Percentiles rank a stretch among this genome's conserved stretches.
Evolutionary conservation across 2,797 vertebrate genomes (phyloP).

Genomic region (Pogoniulus pusillus): DNA sequence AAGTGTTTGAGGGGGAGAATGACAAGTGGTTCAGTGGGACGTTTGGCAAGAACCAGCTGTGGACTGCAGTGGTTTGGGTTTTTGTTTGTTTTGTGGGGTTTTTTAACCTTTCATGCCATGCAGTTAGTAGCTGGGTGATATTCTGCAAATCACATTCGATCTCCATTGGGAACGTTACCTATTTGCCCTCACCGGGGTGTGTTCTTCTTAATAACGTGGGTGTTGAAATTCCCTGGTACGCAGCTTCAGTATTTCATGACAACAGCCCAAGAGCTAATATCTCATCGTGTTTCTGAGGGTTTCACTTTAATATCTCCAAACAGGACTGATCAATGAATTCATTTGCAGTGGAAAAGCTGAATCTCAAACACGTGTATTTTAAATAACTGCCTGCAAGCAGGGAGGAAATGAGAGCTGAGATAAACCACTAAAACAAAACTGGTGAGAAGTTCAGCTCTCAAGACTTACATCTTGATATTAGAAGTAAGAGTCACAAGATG

Average conservation of each 20-base stretch:
- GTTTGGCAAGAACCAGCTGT: background rate
- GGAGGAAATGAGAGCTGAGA: background rate
- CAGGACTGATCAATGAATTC: background rate
- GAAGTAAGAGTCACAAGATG: background rate
- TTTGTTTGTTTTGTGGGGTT: background rate
- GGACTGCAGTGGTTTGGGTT: background rate
- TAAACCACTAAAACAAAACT: background rate
- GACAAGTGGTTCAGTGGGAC: background rate
- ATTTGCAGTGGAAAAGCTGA: background rate
- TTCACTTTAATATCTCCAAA: background rate
- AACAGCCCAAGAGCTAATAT: background rate
- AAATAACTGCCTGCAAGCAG: background rate
- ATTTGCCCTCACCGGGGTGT: background rate
- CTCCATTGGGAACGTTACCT: background rate
- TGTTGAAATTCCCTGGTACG: background rate
- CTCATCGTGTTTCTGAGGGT: background rate
- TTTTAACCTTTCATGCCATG: background rate
- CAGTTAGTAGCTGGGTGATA: background rate
- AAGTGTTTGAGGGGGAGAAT: background rate
- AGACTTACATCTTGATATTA: background rate
- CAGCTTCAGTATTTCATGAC: background rate
- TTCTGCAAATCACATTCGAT: background rate
- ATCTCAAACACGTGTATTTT: background rate
- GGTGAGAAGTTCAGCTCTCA: background rate
- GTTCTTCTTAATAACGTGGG: background rate